Evolutionary conservation across 2,113 vertebrate genomes (phyloP).

Genomic region (Perognathus longimembris): DNA sequence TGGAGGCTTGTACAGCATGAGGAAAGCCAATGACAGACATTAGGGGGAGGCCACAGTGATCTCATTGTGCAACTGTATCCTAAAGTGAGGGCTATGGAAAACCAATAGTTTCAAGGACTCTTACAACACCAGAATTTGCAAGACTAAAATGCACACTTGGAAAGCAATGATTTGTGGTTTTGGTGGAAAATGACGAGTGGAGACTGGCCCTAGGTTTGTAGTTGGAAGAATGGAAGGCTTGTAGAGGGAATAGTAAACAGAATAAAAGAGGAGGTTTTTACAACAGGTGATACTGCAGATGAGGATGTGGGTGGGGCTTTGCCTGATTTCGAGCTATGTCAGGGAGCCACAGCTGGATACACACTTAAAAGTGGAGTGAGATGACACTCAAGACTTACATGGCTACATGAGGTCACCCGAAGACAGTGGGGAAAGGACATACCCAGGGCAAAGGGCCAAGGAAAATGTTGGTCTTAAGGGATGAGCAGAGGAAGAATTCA

Average conservation of each 20-base stretch:
- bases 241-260: background rate
- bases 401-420: background rate
- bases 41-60: background rate
- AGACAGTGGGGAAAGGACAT: background rate
- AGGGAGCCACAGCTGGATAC: background rate
- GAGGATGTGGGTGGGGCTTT: background rate
- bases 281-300: background rate
- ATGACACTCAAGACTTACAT: background rate
- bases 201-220: background rate
- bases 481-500: background rate
- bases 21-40: background rate
- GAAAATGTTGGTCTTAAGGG: background rate
- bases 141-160: too few species aligned
- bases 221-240: background rate
- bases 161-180: background rate
- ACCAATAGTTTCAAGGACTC: background rate
- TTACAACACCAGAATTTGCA: background rate
- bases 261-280: background rate
- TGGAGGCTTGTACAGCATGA: background rate
- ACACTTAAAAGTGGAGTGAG: background rate
- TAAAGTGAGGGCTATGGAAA: background rate
- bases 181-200: background rate
- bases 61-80: background rate
- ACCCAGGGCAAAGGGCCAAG: background rate
- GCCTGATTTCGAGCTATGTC: background rate